Conservation (phyloP, 2,888 invertebrate species). For the Ichneumoninae sp. region DNA sequence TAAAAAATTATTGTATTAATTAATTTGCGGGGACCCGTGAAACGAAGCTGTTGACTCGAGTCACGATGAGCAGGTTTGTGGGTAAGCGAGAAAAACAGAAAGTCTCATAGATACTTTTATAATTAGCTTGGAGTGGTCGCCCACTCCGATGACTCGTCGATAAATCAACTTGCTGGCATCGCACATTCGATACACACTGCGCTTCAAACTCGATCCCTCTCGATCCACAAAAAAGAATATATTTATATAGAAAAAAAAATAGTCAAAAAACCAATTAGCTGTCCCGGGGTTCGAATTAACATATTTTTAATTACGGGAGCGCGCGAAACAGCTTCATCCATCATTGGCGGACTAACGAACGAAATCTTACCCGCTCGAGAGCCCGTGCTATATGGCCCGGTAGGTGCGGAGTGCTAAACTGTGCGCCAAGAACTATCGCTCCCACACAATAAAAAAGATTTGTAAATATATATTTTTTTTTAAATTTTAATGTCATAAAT, state of each 20-base stretch:
- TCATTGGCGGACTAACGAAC: slow-evolving; percentile 46
- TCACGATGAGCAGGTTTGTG: not conserved
- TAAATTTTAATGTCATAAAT: too few species aligned
- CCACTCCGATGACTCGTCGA: slow-evolving; percentile 59
- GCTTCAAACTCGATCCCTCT: slow-evolving; percentile 35
- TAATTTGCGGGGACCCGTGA: not conserved
- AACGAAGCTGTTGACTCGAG: slow-evolving; percentile 21
- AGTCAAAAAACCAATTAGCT: slow-evolving; percentile 82
- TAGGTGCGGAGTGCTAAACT: not conserved
- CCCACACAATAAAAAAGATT: not conserved
- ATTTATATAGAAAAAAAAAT: slow-evolving; percentile 74
- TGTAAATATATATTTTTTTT: too few species aligned
- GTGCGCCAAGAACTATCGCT: not conserved
- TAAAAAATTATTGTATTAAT: not conserved
- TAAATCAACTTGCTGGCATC: slow-evolving; percentile 58
- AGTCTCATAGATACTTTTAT: slow-evolving; percentile 76
- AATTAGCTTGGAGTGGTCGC: slow-evolving; percentile 75
- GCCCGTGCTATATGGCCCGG: slow-evolving; percentile 9
- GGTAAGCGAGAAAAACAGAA: slow-evolving; percentile 40
- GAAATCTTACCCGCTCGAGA: not conserved
- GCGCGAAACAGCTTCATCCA: slow-evolving; percentile 66
- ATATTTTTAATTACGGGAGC: slow-evolving; percentile 82
- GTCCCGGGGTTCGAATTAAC: slow-evolving; percentile 78
- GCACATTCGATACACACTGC: slow-evolving; percentile 14
- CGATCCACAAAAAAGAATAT: not conserved